Percentiles rank a stretch among this genome's conserved stretches.
Conservation (phyloP, 2,888 invertebrate species). For the Molanna angustata region DNA sequence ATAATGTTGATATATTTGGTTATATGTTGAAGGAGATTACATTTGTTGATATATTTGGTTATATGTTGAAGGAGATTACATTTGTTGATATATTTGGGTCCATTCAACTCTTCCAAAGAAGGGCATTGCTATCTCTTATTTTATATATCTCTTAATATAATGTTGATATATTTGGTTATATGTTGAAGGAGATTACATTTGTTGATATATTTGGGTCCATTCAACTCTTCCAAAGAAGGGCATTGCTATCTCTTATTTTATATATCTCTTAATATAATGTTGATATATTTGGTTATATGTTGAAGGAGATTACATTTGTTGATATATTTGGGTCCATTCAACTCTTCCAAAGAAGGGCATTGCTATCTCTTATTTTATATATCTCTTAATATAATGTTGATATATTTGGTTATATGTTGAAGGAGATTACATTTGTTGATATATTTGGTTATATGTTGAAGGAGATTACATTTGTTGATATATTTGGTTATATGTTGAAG, state of each 20-base stretch:
- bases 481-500: neutral
- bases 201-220: too few relatives aligned
- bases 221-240: neutral
- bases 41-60: neutral
- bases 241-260: conserved; percentile 1
- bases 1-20: neutral
- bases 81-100: too few relatives aligned
- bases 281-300: neutral
- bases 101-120: neutral
- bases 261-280: neutral
- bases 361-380: conserved; percentile 1
- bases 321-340: too few relatives aligned
- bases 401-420: neutral
- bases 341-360: neutral
- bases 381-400: neutral
- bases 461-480: too few relatives aligned
- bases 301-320: too few relatives aligned
- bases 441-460: neutral
- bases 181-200: too few relatives aligned
- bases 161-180: neutral
- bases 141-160: neutral
- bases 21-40: neutral
- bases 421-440: too few relatives aligned
- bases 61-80: too few relatives aligned
- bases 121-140: neutral